A percentile compares a stretch with the other conserved stretches of the same genome.
These are phyloP conservation scores for Osmerus mordax DNA, from an alignment of 2,113 vertebrate genomes.

Conservation along the genomic window DNA sequence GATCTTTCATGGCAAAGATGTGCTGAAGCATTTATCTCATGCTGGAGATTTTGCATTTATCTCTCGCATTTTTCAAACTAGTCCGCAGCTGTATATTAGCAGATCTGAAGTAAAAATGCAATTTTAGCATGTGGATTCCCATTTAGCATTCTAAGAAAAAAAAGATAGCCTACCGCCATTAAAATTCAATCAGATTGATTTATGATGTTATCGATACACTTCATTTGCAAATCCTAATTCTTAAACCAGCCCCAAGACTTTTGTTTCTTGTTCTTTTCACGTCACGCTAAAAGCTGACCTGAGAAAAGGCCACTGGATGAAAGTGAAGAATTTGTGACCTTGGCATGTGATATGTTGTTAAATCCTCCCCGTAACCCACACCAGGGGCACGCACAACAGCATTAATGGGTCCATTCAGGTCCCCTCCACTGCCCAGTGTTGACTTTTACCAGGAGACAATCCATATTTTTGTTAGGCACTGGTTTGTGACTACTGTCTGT, in stretches of 20 bases:
- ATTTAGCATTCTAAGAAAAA: slow-evolving; percentile 34
- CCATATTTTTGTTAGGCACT: slow-evolving; percentile 34
- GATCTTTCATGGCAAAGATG: no score
- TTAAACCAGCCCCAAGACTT: slow-evolving; percentile 52
- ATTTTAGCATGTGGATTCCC: slow-evolving; percentile 48
- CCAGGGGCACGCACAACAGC: slow-evolving; percentile 10
- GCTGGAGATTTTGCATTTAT: no score
- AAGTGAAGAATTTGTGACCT: slow-evolving; percentile 25
- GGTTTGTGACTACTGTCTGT: slow-evolving; percentile 45
- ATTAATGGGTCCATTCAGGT: slow-evolving; percentile 34
- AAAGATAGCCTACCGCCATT: slow-evolving; percentile 40
- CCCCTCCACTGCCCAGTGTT: slow-evolving; percentile 4
- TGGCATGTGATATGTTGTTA: slow-evolving; percentile 24
- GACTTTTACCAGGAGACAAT: slow-evolving; percentile 26
- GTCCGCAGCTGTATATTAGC: slow-evolving; percentile 13
- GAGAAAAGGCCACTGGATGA: slow-evolving; percentile 10
- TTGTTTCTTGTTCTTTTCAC: slow-evolving; percentile 50
- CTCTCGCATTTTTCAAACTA: not conserved
- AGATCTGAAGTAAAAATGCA: slow-evolving; percentile 9
- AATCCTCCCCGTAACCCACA: slow-evolving; percentile 25
- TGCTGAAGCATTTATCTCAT: no score
- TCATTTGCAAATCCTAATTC: slow-evolving; percentile 62
- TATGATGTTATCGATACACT: slow-evolving; percentile 58
- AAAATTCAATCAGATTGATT: slow-evolving; percentile 64
- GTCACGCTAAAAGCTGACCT: slow-evolving; percentile 47